Percentiles rank a stretch among this genome's conserved stretches.
Conservation (phyloP, 1,140 invertebrate species). For the Trachymyrmex septentrionalis region DNA sequence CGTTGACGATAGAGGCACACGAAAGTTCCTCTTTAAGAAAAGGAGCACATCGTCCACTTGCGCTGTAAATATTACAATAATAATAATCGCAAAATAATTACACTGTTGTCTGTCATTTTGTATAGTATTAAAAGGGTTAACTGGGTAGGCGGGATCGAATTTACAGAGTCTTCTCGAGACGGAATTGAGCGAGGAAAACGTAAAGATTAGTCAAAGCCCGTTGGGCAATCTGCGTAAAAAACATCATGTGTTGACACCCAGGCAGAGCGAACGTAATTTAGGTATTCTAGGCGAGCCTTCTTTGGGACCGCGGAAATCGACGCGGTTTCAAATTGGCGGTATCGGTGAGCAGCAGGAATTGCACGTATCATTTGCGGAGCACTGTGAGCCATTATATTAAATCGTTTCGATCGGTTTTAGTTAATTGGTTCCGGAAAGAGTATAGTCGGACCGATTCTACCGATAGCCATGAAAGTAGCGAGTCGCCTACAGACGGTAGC, state of each 20-base stretch:
- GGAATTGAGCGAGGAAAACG: conserved; percentile 90
- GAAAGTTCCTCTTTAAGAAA: conserved; percentile 95
- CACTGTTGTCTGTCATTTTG: neutral
- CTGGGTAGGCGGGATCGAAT: conserved; percentile 24
- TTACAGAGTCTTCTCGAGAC: conserved; percentile 92
- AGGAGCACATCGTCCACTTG: conserved; percentile 94
- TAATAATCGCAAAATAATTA: conserved; percentile 6
- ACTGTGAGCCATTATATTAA: conserved; percentile 26
- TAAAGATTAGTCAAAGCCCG: conserved; percentile 91
- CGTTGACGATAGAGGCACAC: conserved; percentile 90
- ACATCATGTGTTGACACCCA: conserved; percentile 91
- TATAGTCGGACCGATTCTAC: conserved; percentile 87
- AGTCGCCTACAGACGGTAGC: conserved; percentile 88
- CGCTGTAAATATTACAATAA: conserved; percentile 87
- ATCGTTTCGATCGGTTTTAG: conserved; percentile 81
- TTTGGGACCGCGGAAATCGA: conserved; percentile 80
- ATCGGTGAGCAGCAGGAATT: conserved; percentile 87
- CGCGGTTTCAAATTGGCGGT: conserved; percentile 87
- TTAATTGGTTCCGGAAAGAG: conserved; percentile 91
- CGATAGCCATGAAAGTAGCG: conserved; percentile 88
- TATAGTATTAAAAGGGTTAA: conserved; percentile 48
- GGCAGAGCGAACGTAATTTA: conserved; percentile 92
- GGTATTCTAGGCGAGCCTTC: conserved; percentile 83
- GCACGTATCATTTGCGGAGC: conserved; percentile 3
- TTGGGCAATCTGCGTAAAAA: conserved; percentile 91